phyloP scores from a whole-genome alignment of 1,140 invertebrate genomes.

The Kradibia gibbosae region DNA sequence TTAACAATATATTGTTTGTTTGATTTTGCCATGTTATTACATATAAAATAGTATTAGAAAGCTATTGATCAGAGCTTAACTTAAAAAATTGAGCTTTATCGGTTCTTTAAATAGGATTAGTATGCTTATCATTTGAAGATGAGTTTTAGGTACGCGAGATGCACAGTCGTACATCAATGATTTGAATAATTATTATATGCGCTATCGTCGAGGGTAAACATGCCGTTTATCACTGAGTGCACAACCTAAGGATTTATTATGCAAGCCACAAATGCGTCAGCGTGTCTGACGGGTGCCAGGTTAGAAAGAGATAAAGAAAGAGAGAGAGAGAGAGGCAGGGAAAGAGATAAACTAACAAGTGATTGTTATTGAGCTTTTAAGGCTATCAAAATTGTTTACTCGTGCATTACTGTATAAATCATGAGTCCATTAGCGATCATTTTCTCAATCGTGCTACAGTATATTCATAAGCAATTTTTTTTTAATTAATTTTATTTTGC shows the following conservation, averaged over 20 bases:
- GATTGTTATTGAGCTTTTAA: slow-evolving; percentile 22
- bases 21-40: too few relatives aligned
- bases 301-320: not conserved
- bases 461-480: not conserved
- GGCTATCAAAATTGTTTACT: slow-evolving; percentile 21
- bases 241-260: slow-evolving; percentile 8
- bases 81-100: too few relatives aligned
- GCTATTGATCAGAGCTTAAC: too few relatives aligned
- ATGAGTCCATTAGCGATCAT: not conserved
- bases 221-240: slow-evolving; percentile 56
- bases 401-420: slow-evolving; percentile 17
- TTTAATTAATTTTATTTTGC: not conserved
- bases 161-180: slow-evolving; percentile 55
- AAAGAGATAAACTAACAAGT: too few relatives aligned
- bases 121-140: not conserved
- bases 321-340: not conserved
- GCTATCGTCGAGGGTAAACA: slow-evolving; percentile 64
- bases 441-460: not conserved
- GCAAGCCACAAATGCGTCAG: slow-evolving; percentile 11
- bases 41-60: too few relatives aligned
- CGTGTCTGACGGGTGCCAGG: not conserved
- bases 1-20: too few relatives aligned
- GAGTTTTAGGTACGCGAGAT: not conserved
- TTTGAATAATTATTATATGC: slow-evolving; percentile 73
- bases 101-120: too few relatives aligned